Evolutionary conservation across 2,113 vertebrate species (phyloP).

Genomic region (Acinonyx jubatus): DNA sequence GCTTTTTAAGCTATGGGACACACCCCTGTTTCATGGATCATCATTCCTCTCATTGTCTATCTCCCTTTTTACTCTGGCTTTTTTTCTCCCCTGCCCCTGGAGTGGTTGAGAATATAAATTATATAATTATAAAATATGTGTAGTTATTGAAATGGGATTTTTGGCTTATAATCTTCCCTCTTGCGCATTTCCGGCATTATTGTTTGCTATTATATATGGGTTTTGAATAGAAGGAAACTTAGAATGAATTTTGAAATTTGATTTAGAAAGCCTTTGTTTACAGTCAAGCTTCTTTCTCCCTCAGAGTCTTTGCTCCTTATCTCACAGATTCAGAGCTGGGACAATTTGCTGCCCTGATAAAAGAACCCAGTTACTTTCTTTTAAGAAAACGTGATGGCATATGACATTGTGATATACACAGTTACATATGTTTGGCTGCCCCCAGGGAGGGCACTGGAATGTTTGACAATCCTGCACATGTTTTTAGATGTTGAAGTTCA

Average conservation of each 20-base stretch:
- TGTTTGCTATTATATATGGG: not conserved
- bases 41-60: not conserved
- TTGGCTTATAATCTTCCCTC: not conserved
- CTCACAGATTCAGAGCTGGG: not conserved
- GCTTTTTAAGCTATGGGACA: not conserved
- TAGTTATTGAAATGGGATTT: not conserved
- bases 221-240: not conserved
- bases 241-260: not conserved
- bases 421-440: slow-evolving; percentile 56
- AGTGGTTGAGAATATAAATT: not conserved
- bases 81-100: too few species aligned
- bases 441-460: slow-evolving; percentile 53
- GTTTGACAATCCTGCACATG: slow-evolving; percentile 59
- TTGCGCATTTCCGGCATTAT: not conserved
- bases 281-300: not conserved
- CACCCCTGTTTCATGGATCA: not conserved
- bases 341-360: slow-evolving; percentile 14
- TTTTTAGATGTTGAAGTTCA: slow-evolving; percentile 74
- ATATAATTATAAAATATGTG: not conserved
- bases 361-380: slow-evolving; percentile 53
- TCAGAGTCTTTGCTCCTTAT: not conserved
- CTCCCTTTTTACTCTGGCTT: not conserved
- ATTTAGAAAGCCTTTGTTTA: not conserved
- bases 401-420: slow-evolving; percentile 56
- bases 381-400: slow-evolving; percentile 23